These are phyloP conservation scores for Bathynomus jamesi DNA, from an alignment of 1,140 invertebrate genomes.

Conservation along the genomic window DNA sequence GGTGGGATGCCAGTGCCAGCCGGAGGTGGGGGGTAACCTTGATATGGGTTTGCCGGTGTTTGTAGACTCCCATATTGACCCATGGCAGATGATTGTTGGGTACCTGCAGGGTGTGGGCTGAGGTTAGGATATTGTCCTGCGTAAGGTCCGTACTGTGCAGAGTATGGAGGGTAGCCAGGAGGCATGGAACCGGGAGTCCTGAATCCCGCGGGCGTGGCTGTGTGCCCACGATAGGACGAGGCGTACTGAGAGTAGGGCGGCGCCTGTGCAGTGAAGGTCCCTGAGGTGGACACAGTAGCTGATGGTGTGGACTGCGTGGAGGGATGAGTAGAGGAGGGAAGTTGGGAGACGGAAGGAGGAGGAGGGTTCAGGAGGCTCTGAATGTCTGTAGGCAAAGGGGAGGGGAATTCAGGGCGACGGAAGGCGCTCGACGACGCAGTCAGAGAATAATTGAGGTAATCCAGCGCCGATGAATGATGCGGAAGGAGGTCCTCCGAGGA, in stretches of 20 bases:
- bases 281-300: background rate
- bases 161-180: slow-evolving; percentile 1
- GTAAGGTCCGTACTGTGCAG: slow-evolving; percentile 15
- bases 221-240: background rate
- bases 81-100: background rate
- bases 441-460: slow-evolving; percentile 19
- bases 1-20: slow-evolving; percentile 10
- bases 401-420: slow-evolving; percentile 4
- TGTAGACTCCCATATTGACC: slow-evolving; percentile 11
- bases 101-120: background rate
- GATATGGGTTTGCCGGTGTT: slow-evolving; percentile 11
- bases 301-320: background rate
- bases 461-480: slow-evolving; percentile 11
- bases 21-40: slow-evolving; percentile 10
- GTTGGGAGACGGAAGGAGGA: background rate
- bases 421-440: slow-evolving; percentile 12
- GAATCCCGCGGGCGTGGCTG: background rate
- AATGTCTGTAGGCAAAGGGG: slow-evolving; percentile 3
- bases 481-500: slow-evolving; percentile 10
- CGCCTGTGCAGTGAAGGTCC: slow-evolving; percentile 8
- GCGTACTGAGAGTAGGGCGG: slow-evolving; percentile 12
- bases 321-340: background rate
- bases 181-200: background rate
- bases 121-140: slow-evolving; percentile 10
- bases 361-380: slow-evolving; percentile 8